Evolutionary conservation across 2,797 vertebrate species (phyloP).

Genomic region (Spinus olivaceus): DNA sequence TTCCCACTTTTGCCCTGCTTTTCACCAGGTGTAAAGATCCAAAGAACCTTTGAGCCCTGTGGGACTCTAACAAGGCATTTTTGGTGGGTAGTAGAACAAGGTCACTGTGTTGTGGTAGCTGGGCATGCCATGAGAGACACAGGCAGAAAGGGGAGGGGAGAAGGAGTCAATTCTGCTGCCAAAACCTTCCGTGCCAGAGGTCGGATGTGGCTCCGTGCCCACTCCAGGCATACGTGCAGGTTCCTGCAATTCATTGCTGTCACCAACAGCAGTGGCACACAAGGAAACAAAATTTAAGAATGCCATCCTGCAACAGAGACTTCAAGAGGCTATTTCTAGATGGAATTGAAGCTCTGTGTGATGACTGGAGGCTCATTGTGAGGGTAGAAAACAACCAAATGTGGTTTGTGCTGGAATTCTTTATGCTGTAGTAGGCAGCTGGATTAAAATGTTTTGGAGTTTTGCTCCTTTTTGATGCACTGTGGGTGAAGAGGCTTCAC

Average conservation of each 20-base stretch:
- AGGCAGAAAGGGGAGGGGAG: neutral
- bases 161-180: neutral
- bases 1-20: neutral
- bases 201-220: neutral
- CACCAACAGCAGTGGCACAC: slow-evolving; percentile 28
- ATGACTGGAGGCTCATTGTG: slow-evolving; percentile 14
- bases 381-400: neutral
- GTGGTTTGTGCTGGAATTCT: neutral
- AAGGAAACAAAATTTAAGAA: neutral
- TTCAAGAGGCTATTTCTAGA: neutral
- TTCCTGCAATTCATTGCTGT: slow-evolving; percentile 22
- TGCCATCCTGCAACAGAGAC: neutral
- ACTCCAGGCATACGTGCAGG: neutral
- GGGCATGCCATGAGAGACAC: neutral
- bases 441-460: neutral
- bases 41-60: neutral
- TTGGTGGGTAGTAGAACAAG: neutral
- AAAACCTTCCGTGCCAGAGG: neutral
- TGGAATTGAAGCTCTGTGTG: neutral
- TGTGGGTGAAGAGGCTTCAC: neutral
- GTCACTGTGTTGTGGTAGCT: neutral
- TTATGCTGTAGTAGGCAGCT: neutral
- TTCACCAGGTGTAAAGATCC: neutral
- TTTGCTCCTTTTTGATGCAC: neutral
- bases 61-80: neutral